Evolutionary conservation across 1,140 invertebrate species (phyloP), one percentile per base, ranked within the genome.

Genomic region (Zaprionus camerounensis): DNA sequence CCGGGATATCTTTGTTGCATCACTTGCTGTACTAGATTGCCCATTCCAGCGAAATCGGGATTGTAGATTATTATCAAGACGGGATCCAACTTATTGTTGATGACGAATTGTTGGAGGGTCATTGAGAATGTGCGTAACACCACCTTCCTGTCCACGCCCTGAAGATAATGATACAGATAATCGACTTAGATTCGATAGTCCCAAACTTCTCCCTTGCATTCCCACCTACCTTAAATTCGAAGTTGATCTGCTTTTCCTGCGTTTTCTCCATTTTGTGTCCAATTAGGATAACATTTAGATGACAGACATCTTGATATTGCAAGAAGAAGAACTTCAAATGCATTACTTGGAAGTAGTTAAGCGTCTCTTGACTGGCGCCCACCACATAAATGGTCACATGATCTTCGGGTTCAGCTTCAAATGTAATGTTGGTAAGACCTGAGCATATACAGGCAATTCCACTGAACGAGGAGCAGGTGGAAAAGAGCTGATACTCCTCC

Each of bases 281-380:
- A 71, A 91, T 91, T n/a, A 91, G 81, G 41, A 64, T 57, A 2
- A 91, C 28, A 7, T 79, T 65, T 24, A 91, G 26, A 15, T 76
- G 56, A 2, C 28, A 64, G 28, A 91, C 46, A 22, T 58, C 51
- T 24, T 38, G 61, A 31, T 72, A 71, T 57, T 81, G 75, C 15
- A 76, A 49, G 46, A 91, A 91, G 41, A 91, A 80, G 38, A 88
- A 88, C 24, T 59, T 73, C 1, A 80, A 34, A 61, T 91, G 90
- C 56, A 88, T 81, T 15, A 67, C 55, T 5, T 58, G 68, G 59
- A 91, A 91, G 57, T 80, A 91, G 3, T 49, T 31, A 0, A 64
- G 26, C 6, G 79, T 64, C 38, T 83, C 74, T 17, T 81, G 44
- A 0, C 24, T 79, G 24, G 80, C 81, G 22, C 73, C 82, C 36